Conservation (phyloP, 2,797 vertebrate genomes). For the Heliangelus exortis region DNA sequence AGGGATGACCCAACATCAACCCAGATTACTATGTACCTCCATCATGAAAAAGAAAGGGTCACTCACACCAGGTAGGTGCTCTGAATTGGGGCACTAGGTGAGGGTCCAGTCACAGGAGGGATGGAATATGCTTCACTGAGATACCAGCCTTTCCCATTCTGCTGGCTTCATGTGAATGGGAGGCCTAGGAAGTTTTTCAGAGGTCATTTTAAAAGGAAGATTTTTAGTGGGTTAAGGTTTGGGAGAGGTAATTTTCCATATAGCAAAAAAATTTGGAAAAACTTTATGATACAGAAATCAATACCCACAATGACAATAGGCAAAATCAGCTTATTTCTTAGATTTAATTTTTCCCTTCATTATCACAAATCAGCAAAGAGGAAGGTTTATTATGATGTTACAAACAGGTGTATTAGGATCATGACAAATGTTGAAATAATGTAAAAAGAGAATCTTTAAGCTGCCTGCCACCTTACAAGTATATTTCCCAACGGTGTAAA, state of each 20-base stretch:
- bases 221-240: neutral
- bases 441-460: neutral
- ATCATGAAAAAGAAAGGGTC: neutral
- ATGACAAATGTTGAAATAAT: neutral
- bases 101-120: fast-evolving
- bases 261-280: neutral
- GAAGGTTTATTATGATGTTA: neutral
- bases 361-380: neutral
- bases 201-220: neutral
- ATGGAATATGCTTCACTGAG: neutral
- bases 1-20: neutral
- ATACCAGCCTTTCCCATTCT: neutral
- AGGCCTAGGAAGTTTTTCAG: neutral
- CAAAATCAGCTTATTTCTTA: neutral
- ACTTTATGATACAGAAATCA: neutral
- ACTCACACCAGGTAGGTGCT: neutral
- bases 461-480: neutral
- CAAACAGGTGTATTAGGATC: neutral
- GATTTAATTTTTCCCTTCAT: neutral
- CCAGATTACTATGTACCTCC: neutral
- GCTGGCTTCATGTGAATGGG: neutral
- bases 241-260: neutral
- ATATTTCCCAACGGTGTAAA: neutral
- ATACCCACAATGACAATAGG: neutral
- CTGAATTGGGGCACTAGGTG: fast-evolving